A percentile compares a stretch with the other conserved stretches of the same genome.
Conservation (phyloP, 1,140 invertebrate species). For the Trichonephila clavipes region DNA sequence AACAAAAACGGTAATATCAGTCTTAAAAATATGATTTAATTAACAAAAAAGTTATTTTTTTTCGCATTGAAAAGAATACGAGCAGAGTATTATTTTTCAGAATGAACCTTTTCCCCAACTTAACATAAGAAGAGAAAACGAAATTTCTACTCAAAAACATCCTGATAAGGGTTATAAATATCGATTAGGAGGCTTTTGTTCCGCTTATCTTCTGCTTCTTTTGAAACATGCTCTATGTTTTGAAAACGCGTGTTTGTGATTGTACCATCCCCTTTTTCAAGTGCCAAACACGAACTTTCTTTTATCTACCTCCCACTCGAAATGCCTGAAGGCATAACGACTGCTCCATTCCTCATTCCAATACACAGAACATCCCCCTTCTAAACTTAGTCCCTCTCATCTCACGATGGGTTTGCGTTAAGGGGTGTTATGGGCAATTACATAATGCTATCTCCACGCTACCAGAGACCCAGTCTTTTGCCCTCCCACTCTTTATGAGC, state of each 20-base stretch:
- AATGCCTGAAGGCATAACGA: background rate
- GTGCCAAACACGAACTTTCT: background rate
- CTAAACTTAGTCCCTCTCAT: background rate
- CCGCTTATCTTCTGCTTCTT: background rate
- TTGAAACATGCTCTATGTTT: background rate
- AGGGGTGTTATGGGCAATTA: conserved; percentile 74
- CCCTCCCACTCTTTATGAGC: conserved; percentile 2
- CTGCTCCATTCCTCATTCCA: background rate
- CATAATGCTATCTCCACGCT: conserved; percentile 68
- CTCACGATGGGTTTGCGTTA: conserved; percentile 19
- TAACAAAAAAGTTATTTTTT: background rate
- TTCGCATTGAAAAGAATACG: background rate
- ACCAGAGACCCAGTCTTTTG: conserved; percentile 44
- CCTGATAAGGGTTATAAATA: background rate
- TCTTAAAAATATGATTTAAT: too few species aligned
- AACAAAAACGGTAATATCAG: too few species aligned
- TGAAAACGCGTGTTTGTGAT: background rate
- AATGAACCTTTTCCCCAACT: background rate
- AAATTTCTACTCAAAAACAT: background rate
- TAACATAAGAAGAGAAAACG: background rate
- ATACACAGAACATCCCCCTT: background rate
- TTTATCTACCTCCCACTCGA: background rate
- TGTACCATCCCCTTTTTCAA: background rate
- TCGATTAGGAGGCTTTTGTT: background rate
- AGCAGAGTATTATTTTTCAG: background rate